Evolutionary conservation across 2,888 invertebrate species (phyloP), one percentile per base, ranked within the genome.

Genomic region (Pardosa pseudoannulata): DNA sequence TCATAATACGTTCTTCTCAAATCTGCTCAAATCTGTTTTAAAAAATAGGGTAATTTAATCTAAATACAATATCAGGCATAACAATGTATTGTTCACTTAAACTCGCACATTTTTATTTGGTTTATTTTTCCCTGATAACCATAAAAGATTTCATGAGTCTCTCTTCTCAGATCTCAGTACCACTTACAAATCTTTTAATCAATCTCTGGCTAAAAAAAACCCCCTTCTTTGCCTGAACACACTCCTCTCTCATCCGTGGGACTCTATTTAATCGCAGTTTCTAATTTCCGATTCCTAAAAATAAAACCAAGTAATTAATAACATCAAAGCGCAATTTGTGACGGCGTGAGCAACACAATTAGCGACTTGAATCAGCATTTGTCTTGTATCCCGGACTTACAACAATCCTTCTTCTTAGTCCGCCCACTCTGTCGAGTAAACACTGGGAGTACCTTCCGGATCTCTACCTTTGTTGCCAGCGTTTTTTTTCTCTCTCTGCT

Each of bases 291-390:
- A 56, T 56, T 56, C 56, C 56, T 56, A 56, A 56, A 67, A 67
- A 67, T 31, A 83, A 83, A 71, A 64, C 74, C 46, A 46, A 73
- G 85, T 85, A 85, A 85, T 85, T 85, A 85, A 85, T 85, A 85
- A 85, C 85, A 85, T 85, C 79, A 85, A 85, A 85, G 85, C 68
- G 73, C 74, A 85, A 85, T 85, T 85, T 85, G 85, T 70, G 78
- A 39, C 72, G 72, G 78, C 71, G 78, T 78, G 78, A 83, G 83
- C 32, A 83, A 83, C 83, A 83, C 83, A 83, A 83, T 83, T 83
- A 83, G 83, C 83, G 78, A 83, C 78, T 83, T 78, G 76, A 78
- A 72, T 83, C 83, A 78, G 83, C 83, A 83, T 83, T 83, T 83
- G 83, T 83, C 83, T 83, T 83, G 78, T 36, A 67, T 50, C 46